Conservation (phyloP, 2,888 invertebrate species). For the Orthosia gracilis region DNA sequence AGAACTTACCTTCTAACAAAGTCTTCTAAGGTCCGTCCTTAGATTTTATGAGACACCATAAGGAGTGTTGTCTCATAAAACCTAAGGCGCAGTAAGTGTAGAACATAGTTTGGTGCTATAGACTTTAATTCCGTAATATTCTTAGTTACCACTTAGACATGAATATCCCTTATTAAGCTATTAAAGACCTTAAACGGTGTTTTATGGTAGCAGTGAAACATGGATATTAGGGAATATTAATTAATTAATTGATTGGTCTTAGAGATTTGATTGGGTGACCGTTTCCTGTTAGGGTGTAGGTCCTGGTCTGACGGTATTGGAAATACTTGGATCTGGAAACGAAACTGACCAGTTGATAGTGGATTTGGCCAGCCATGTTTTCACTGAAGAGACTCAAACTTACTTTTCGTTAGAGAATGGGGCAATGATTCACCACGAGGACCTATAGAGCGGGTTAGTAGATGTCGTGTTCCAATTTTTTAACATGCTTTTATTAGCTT, state of each 20-base stretch:
- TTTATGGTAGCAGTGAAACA: slow-evolving; percentile 19
- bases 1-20: background rate
- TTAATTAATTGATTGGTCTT: no score
- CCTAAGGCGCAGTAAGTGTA: background rate
- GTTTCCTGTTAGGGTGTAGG: no score
- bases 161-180: slow-evolving; percentile 26
- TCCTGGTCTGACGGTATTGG: no score
- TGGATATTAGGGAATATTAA: background rate
- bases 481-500: no score
- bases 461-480: background rate
- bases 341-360: no score
- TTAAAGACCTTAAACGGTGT: slow-evolving; percentile 8
- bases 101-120: slow-evolving; percentile 1
- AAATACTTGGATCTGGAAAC: no score
- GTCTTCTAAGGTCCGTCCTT: background rate
- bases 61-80: slow-evolving; percentile 1
- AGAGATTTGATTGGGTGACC: no score
- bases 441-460: background rate
- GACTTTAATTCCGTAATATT: background rate
- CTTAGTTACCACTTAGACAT: slow-evolving; percentile 18
- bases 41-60: no score
- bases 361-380: background rate
- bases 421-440: background rate
- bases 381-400: background rate
- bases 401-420: background rate